These are phyloP conservation scores for Ametastegia equiseti DNA, from an alignment of 2,888 invertebrate genomes.

Conservation along the genomic window DNA sequence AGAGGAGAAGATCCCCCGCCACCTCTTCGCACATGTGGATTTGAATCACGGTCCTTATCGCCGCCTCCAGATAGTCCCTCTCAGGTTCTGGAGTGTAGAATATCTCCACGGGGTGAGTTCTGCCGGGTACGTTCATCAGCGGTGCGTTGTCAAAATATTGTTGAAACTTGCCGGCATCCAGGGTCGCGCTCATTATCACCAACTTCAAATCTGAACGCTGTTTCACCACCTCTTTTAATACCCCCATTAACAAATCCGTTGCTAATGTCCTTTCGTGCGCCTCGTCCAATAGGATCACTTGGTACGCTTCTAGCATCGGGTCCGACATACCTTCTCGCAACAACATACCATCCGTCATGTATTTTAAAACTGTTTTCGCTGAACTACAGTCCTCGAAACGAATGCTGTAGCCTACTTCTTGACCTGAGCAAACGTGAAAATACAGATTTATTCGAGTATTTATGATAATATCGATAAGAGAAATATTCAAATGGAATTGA, in stretches of 20 bases:
- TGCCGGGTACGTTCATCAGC: slow-evolving; percentile 98
- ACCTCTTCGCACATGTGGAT: slow-evolving; percentile 98
- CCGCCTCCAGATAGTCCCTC: slow-evolving; percentile 98
- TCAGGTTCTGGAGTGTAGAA: slow-evolving; percentile 99
- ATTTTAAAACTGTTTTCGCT: slow-evolving; percentile 94
- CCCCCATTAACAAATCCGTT: slow-evolving; percentile 99
- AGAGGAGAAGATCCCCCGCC: slow-evolving; percentile 94
- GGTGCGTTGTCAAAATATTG: slow-evolving; percentile 99
- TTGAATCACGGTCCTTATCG: slow-evolving; percentile 97
- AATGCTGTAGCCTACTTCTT: slow-evolving; percentile 97
- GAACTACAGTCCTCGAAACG: slow-evolving; percentile 99
- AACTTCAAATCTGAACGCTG: slow-evolving; percentile 96
- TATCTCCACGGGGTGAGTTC: slow-evolving; percentile 97
- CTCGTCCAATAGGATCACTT: slow-evolving; percentile 97
- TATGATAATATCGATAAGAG: background rate
- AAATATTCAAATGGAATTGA: no score
- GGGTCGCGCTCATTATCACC: slow-evolving; percentile 99
- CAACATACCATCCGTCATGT: slow-evolving; percentile 99
- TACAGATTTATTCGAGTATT: background rate
- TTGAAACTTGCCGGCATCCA: slow-evolving; percentile 99
- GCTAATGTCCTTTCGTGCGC: slow-evolving; percentile 99
- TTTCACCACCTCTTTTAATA: slow-evolving; percentile 96
- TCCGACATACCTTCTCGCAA: slow-evolving; percentile 99
- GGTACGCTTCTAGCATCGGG: slow-evolving; percentile 97
- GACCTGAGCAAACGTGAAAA: slow-evolving; percentile 76